Conservation (phyloP, 1,140 invertebrate genomes). For the Rhopalosiphum maidis region DNA sequence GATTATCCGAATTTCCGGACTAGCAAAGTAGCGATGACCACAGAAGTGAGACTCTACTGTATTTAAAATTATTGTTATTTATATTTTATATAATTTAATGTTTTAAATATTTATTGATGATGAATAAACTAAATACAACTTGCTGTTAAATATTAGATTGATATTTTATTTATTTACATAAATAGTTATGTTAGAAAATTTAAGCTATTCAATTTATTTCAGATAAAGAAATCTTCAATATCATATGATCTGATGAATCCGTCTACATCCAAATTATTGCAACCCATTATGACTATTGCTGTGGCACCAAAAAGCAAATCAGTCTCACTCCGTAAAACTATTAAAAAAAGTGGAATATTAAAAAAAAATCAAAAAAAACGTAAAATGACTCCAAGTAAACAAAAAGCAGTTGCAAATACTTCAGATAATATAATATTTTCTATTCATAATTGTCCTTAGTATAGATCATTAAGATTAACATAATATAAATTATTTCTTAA, state of each 20-base stretch:
- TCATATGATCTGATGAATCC: conserved; percentile 49
- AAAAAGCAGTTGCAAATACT: conserved; percentile 25
- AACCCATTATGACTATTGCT: conserved; percentile 18
- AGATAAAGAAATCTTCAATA: conserved; percentile 42
- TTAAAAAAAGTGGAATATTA: conserved; percentile 48
- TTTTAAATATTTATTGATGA: neutral
- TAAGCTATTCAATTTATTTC: neutral
- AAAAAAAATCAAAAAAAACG: conserved; percentile 40
- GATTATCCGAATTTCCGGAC: too few relatives aligned
- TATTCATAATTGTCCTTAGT: conserved; percentile 84
- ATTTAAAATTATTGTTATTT: too few relatives aligned
- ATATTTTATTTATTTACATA: neutral
- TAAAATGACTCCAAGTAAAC: conserved; percentile 35
- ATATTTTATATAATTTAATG: neutral
- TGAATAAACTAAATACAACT: neutral
- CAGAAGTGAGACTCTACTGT: too few relatives aligned
- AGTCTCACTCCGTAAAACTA: conserved; percentile 20
- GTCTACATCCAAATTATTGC: conserved; percentile 43
- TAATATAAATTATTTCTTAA: neutral
- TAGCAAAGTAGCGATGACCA: too few relatives aligned
- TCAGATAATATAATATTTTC: conserved; percentile 66
- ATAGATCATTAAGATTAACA: conserved; percentile 58
- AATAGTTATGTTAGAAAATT: neutral
- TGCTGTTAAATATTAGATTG: neutral
- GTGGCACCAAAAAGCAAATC: conserved; percentile 23